These are phyloP conservation scores for Cyclargus thomasi DNA, from an alignment of 1,140 invertebrate species.

Conservation along the genomic window DNA sequence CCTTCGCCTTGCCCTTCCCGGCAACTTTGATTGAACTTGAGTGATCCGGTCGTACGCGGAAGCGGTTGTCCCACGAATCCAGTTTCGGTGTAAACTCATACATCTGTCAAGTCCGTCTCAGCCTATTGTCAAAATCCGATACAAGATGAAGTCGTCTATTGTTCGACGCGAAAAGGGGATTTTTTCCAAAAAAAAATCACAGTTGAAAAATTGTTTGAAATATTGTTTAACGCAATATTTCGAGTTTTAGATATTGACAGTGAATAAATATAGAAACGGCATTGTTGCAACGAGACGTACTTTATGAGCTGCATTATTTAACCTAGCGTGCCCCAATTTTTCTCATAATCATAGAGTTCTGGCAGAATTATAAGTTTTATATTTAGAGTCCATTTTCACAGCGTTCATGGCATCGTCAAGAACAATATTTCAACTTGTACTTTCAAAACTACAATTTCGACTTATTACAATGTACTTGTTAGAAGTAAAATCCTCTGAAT, in stretches of 20 bases:
- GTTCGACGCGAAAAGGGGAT: background rate
- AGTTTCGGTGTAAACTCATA: background rate
- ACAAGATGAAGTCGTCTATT: background rate
- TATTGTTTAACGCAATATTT: slow-evolving; percentile 1
- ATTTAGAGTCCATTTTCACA: no score
- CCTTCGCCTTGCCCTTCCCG: slow-evolving; percentile 2
- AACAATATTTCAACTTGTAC: no score
- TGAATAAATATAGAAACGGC: background rate
- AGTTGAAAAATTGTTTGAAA: slow-evolving; percentile 1
- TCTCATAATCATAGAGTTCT: background rate
- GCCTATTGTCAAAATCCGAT: background rate
- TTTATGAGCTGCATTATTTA: background rate
- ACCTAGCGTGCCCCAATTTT: background rate
- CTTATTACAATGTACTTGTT: no score
- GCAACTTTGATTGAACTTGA: background rate
- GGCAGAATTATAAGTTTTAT: no score
- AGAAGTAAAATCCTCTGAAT: no score
- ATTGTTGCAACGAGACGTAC: background rate
- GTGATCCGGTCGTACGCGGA: background rate
- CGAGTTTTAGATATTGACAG: background rate
- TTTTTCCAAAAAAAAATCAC: slow-evolving; percentile 6
- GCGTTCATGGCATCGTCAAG: no score
- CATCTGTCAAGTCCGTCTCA: slow-evolving; percentile 1
- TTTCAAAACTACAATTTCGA: no score
- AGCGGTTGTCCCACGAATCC: slow-evolving; percentile 2